Evolutionary conservation across 2,113 vertebrate species (phyloP), one percentile per base, ranked within the genome.

Genomic region (Acinonyx jubatus): DNA sequence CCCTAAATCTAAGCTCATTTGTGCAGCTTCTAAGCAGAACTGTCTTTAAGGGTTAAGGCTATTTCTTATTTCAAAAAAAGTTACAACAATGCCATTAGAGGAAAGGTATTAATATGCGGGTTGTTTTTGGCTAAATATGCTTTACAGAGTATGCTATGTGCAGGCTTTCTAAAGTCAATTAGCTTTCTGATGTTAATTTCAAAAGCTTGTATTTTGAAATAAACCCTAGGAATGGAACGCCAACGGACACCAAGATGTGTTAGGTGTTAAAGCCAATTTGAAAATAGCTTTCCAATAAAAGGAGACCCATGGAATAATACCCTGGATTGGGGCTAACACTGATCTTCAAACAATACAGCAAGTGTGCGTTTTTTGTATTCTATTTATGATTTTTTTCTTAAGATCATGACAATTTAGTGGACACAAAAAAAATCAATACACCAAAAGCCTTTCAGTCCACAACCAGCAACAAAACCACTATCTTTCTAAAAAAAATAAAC

Each of bases 221-320:
- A 16, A 45, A 89, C 48, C 57, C 16, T 3, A 27, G 50, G 68
- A 86, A 76, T 0, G n/a, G 38, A 81, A 87, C 82, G 33, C 25
- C 31, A 63, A 76, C 12, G 73, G 23, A n/a, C 31, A 66, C 19
- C 1, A 76, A 31, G 33, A 55, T 41, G 3, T 55, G 68, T 74
- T 57, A 45, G 50, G 16, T 94, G 97, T 90, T 69, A 74, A 96
- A 50, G 85, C 6, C 19, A 93, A 93, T 18, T n/a, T 97, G 94
- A 90, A 97, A 85, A 96, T 3, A 31, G 19, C 82, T 96, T 68
- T 71, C 91, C 33, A 93, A 50, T 65, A 97, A 90, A 65, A 91
- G 65, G 63, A 71, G 23, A 92, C n/a, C 8, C 10, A 19, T 61
- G 25, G 61, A 29, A 89, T 68, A 69, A 55, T 69, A 76, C 68